phyloP scores from a whole-genome alignment of 2,888 invertebrate species.

The Patella pellucida region DNA sequence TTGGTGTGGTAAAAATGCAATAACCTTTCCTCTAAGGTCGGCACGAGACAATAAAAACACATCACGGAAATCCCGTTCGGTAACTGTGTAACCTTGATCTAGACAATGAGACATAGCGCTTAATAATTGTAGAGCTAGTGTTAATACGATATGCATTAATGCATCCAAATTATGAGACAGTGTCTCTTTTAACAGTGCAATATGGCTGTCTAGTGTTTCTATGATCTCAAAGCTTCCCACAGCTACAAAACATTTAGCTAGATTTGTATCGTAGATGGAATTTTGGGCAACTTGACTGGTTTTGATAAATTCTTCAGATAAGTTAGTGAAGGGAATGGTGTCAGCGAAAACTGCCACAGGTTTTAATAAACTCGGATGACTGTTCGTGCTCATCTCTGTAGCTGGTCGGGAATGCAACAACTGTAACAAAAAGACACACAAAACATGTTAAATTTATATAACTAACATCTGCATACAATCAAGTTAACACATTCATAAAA shows the following conservation, averaged over 20 bases:
- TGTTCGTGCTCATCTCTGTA: slow-evolving; percentile 48
- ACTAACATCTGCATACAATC: too few species aligned
- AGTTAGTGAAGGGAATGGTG: slow-evolving; percentile 56
- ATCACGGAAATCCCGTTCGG: slow-evolving; percentile 57
- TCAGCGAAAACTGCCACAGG: slow-evolving; percentile 60
- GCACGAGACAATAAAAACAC: slow-evolving; percentile 53
- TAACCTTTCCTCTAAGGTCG: slow-evolving; percentile 49
- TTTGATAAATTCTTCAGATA: slow-evolving; percentile 60
- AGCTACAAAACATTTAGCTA: slow-evolving; percentile 56
- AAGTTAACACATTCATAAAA: too few species aligned
- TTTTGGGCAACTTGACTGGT: slow-evolving; percentile 58
- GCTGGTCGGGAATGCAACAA: slow-evolving; percentile 57
- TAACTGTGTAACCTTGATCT: slow-evolving; percentile 56
- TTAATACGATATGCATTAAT: slow-evolving; percentile 49
- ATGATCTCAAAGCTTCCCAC: slow-evolving; percentile 57
- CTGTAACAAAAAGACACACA: slow-evolving; percentile 38
- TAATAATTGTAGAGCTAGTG: slow-evolving; percentile 52
- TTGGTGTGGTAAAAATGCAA: slow-evolving; percentile 57
- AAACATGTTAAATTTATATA: too few species aligned
- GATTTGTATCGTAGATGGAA: slow-evolving; percentile 49
- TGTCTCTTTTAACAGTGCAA: slow-evolving; percentile 45
- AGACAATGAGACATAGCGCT: slow-evolving; percentile 64
- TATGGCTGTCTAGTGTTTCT: slow-evolving; percentile 52
- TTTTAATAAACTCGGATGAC: slow-evolving; percentile 55
- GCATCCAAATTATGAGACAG: slow-evolving; percentile 46